Conservation (phyloP, 2,113 vertebrate genomes). For the Montifringilla adamsi region DNA sequence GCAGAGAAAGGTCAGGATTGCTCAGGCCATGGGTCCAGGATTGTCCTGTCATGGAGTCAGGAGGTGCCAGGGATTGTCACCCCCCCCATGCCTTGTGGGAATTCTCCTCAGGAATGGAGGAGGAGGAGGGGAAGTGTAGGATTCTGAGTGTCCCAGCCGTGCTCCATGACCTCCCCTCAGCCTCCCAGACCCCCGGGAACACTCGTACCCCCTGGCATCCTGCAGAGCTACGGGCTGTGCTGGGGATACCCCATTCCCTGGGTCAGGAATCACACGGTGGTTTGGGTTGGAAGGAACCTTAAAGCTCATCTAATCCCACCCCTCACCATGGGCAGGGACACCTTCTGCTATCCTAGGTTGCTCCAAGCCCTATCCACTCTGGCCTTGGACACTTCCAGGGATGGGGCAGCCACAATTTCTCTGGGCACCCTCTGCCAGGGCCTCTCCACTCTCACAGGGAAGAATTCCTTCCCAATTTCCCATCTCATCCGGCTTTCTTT, state of each 20-base stretch:
- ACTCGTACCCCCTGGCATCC: accelerated
- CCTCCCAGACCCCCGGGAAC: accelerated
- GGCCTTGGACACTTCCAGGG: not conserved
- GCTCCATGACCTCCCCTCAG: not conserved
- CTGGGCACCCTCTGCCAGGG: not conserved
- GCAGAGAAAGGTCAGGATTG: not conserved
- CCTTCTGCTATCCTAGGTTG: accelerated
- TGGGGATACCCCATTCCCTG: not conserved
- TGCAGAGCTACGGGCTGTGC: accelerated
- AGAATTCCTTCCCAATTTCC: not conserved
- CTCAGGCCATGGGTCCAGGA: accelerated
- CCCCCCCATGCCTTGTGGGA: accelerated
- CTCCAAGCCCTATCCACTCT: accelerated
- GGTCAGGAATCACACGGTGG: not conserved
- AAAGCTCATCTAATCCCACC: not conserved
- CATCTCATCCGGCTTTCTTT: not conserved
- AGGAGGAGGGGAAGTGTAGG: accelerated
- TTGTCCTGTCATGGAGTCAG: not conserved
- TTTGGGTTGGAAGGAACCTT: not conserved
- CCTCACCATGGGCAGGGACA: not conserved
- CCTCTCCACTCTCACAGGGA: not conserved
- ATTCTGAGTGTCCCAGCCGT: not conserved
- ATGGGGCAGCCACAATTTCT: not conserved
- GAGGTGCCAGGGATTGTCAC: not conserved
- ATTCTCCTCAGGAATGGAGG: not conserved